Evolutionary conservation across 2,797 vertebrate genomes (phyloP).

Genomic region (Pempheris klunzingeri): DNA sequence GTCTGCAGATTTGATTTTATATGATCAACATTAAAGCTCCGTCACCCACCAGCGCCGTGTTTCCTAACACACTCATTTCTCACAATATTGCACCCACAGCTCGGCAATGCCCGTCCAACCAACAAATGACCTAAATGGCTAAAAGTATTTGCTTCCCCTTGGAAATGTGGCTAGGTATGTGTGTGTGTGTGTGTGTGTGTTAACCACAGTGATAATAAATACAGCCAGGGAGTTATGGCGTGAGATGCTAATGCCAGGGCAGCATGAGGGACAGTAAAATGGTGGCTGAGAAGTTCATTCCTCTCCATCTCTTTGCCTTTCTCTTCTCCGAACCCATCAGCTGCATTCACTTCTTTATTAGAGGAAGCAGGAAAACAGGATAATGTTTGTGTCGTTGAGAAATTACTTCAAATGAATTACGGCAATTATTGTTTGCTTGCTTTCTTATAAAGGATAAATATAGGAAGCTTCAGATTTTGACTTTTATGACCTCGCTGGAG

Average conservation of each 20-base stretch:
- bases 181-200: conserved; percentile 27
- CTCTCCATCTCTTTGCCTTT: conserved; percentile 36
- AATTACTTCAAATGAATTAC: conserved; percentile 5
- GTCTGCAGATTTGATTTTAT: conserved; percentile 70
- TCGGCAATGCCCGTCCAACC: conserved; percentile 51
- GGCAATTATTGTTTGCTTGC: conserved; percentile 41
- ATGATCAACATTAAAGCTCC: conserved; percentile 64
- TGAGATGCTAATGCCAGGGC: conserved; percentile 52
- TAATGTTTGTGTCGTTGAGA: background rate
- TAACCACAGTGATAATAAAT: conserved; percentile 52
- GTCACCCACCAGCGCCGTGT: conserved; percentile 39
- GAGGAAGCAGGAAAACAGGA: conserved; percentile 20
- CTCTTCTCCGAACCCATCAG: conserved; percentile 7
- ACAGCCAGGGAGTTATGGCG: conserved; percentile 28
- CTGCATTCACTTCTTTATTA: conserved; percentile 32
- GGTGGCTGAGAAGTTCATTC: conserved; percentile 62
- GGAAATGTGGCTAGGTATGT: conserved; percentile 28
- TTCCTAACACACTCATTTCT: conserved; percentile 58
- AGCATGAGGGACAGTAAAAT: conserved; percentile 63
- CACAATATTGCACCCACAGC: conserved; percentile 55
- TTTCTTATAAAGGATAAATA: conserved; percentile 27
- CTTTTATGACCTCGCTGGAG: conserved; percentile 21
- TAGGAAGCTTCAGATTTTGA: conserved; percentile 10
- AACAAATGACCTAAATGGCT: conserved; percentile 59
- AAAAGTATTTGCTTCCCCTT: conserved; percentile 53